Evolutionary conservation across 2,888 invertebrate species (phyloP).

Genomic region (Plebejus melissa): DNA sequence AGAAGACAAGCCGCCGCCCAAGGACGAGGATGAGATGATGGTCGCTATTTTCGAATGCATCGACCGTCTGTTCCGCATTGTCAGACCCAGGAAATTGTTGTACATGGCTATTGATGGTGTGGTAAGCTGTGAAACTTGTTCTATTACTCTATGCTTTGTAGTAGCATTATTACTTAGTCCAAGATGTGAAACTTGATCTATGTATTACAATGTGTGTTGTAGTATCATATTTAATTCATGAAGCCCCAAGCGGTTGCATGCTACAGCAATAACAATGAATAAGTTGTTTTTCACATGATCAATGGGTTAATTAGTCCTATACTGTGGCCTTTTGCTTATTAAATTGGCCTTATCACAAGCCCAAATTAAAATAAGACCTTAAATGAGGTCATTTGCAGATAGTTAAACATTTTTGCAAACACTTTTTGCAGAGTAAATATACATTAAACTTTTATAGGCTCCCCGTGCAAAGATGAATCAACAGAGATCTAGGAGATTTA

Average conservation of each 20-base stretch:
- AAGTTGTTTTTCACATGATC: too few species aligned
- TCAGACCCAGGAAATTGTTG: constrained; percentile 93
- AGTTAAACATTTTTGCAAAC: background rate
- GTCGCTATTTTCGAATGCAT: constrained; percentile 99
- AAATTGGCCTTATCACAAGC: background rate
- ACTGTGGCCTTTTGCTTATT: background rate
- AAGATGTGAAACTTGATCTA: constrained; percentile 44
- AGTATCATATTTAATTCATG: too few species aligned
- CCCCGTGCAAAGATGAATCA: constrained; percentile 99
- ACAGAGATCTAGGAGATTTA: constrained; percentile 96
- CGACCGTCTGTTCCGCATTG: constrained; percentile 95
- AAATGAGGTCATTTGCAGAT: background rate
- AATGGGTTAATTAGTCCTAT: background rate
- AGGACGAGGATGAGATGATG: constrained; percentile 99
- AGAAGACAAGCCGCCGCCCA: constrained; percentile 97
- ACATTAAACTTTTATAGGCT: constrained; percentile 73
- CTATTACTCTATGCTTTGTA: background rate
- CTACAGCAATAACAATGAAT: too few species aligned
- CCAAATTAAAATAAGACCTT: background rate
- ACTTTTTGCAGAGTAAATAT: background rate
- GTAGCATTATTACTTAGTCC: background rate
- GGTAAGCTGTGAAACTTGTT: constrained; percentile 67
- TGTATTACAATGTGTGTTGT: background rate
- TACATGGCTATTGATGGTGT: constrained; percentile 99
- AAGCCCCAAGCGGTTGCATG: too few species aligned